Conservation (phyloP, 2,888 invertebrate species). For the Drosophila fungiperda region DNA sequence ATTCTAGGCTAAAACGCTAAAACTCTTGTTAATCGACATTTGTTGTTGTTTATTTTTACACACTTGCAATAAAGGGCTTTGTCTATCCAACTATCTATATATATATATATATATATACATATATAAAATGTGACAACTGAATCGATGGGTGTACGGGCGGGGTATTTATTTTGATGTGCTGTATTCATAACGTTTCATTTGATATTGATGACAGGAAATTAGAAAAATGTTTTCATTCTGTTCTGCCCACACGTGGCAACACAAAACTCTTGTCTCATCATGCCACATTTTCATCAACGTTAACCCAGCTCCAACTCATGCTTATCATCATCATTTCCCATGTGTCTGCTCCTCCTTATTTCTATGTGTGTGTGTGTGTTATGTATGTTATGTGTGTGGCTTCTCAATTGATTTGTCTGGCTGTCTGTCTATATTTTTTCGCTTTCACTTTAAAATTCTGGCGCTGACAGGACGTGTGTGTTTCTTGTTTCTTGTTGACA, state of each 20-base stretch:
- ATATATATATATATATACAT: background rate
- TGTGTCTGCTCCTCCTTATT: constrained; percentile 30
- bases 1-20: constrained; percentile 29
- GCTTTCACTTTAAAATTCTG: constrained; percentile 58
- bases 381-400: constrained; percentile 34
- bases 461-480: constrained; percentile 41
- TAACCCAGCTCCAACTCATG: background rate
- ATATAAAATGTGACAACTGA: constrained; percentile 36
- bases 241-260: constrained; percentile 39
- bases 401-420: constrained; percentile 61
- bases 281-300: constrained; percentile 8
- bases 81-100: background rate
- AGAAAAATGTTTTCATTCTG: constrained; percentile 76
- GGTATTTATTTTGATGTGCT: constrained; percentile 17
- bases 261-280: constrained; percentile 10
- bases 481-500: constrained; percentile 36
- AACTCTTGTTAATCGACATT: constrained; percentile 56
- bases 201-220: constrained; percentile 81
- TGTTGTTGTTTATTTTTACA: constrained; percentile 71
- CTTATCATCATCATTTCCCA: constrained; percentile 35
- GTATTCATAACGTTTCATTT: constrained; percentile 70
- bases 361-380: background rate
- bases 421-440: constrained; percentile 5
- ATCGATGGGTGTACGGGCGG: constrained; percentile 15
- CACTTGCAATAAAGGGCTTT: constrained; percentile 43